Percentiles rank a stretch among this genome's conserved stretches.
These are phyloP conservation scores for Synanthedon myopaeformis DNA, from an alignment of 2,888 invertebrate genomes.

Conservation along the genomic window DNA sequence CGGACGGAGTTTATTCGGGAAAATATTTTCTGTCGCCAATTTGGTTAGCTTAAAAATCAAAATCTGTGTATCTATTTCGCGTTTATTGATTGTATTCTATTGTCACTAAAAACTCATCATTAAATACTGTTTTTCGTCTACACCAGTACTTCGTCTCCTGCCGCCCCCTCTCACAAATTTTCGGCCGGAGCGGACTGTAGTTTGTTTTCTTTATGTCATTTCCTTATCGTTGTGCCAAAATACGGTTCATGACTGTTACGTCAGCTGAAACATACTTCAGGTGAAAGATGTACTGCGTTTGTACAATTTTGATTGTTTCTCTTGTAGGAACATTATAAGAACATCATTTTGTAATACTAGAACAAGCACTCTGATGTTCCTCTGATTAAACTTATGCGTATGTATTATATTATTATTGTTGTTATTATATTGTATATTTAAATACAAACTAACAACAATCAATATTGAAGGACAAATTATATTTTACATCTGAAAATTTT, in stretches of 20 bases:
- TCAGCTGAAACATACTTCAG: constrained; percentile 63
- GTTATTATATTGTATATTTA: no score
- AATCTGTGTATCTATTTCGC: no score
- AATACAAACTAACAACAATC: no score
- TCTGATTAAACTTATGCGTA: no score
- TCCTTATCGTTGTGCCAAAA: constrained; percentile 71
- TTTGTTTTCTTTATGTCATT: constrained; percentile 70
- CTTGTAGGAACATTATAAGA: constrained; percentile 5
- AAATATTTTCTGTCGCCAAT: no score
- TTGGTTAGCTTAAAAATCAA: no score
- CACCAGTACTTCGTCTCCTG: constrained; percentile 12
- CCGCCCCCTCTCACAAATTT: constrained; percentile 50
- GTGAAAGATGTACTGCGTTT: constrained; percentile 45
- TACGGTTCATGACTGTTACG: constrained; percentile 66
- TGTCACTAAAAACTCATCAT: no score
- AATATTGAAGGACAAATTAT: no score
- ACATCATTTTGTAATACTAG: not conserved
- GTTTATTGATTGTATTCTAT: no score
- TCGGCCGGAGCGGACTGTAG: constrained; percentile 57
- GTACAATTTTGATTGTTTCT: constrained; percentile 33
- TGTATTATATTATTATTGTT: no score
- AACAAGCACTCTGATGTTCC: not conserved
- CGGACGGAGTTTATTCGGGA: no score
- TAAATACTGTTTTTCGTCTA: not conserved
- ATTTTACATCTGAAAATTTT: no score